phyloP scores from a whole-genome alignment of 2,888 invertebrate species.

The Tiliacea aurago region DNA sequence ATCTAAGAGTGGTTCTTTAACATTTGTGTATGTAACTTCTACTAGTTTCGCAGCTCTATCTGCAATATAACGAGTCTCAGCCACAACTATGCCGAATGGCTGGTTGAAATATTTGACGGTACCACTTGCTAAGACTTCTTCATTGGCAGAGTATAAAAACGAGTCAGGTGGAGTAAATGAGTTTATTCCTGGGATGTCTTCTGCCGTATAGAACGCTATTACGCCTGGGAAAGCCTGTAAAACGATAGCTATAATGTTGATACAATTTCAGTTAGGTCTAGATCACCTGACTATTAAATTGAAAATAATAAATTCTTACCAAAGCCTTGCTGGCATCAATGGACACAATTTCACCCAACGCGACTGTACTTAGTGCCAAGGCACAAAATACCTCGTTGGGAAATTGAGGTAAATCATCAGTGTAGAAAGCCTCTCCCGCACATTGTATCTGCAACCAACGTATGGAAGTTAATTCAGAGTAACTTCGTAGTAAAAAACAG shows the following conservation, averaged over 20 bases:
- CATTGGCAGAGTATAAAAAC: conserved; percentile 67
- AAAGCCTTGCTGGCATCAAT: conserved; percentile 91
- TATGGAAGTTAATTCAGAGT: neutral
- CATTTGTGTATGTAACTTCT: conserved; percentile 86
- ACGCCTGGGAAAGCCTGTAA: conserved; percentile 88
- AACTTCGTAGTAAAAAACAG: no score
- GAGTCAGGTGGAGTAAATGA: conserved; percentile 81
- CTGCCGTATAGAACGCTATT: conserved; percentile 90
- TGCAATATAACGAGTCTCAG: conserved; percentile 88
- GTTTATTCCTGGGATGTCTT: conserved; percentile 93
- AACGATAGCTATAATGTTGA: neutral
- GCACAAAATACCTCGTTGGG: conserved; percentile 92
- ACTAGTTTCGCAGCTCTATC: conserved; percentile 90
- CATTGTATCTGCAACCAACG: conserved; percentile 85
- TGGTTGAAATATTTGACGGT: conserved; percentile 76
- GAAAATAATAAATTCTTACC: conserved; percentile 80
- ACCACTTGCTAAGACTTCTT: conserved; percentile 83
- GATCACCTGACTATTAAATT: neutral
- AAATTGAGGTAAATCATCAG: conserved; percentile 90
- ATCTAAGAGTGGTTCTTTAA: conserved; percentile 75
- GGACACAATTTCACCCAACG: conserved; percentile 88
- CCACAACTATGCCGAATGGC: conserved; percentile 88
- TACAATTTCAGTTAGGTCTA: neutral
- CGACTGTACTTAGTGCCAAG: conserved; percentile 89
- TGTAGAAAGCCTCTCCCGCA: conserved; percentile 92